Base-by-base conservation (phyloP, 2,797 vertebrate genomes). In the Molossus alvarezi region DNA sequence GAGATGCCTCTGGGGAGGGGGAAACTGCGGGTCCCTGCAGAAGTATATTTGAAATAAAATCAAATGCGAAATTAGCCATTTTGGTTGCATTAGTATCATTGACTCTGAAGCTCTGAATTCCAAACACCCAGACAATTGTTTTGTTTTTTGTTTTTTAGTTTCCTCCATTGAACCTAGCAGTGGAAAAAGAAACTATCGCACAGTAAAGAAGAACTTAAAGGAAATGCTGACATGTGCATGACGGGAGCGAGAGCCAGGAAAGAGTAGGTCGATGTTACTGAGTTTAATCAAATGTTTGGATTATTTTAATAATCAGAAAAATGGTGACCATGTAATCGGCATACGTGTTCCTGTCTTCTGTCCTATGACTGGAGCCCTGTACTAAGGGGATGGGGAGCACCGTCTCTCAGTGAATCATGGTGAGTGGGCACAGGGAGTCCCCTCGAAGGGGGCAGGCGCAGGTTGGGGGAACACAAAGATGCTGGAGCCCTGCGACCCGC, bases 101-200 rank as follows among this genome's bases (percentile, higher is more conserved):
- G 82, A 73, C 69, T 93, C 58, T 29, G 90, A 91, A 76, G 41
- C 65, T 91, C 0, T 89, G 71, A 82, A 64, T 89, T 95, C 27
- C 76, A 73, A 57, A 94, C 95, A 62, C 9, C 41, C 9, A 23
- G 69, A 65, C 55, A 81, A 27, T 27, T 20, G 14, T 53, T 65
- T 33, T 57, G 9, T 51, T 8, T 76, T 21, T 23, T 65, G 85
- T 88, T 95, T 60, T 76, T 92, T n/a, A 62, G 73, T 84, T 81
- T 91, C 51, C 83, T 92, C 73, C 72, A 88, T 1, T 73, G 82
- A 62, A 75, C 25, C 45, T 72, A 86, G 76, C 58, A 62, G 21
- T 65, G 45, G 29, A 81, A 62, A 93, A 85, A 57, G 11, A 58
- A 85, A 82, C 21, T 0, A 86, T 9, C 29, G 20, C 51, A 58